Evolutionary conservation across 2,888 invertebrate genomes (phyloP), one percentile per base, ranked within the genome.

Genomic region (Epiblema foenella): DNA sequence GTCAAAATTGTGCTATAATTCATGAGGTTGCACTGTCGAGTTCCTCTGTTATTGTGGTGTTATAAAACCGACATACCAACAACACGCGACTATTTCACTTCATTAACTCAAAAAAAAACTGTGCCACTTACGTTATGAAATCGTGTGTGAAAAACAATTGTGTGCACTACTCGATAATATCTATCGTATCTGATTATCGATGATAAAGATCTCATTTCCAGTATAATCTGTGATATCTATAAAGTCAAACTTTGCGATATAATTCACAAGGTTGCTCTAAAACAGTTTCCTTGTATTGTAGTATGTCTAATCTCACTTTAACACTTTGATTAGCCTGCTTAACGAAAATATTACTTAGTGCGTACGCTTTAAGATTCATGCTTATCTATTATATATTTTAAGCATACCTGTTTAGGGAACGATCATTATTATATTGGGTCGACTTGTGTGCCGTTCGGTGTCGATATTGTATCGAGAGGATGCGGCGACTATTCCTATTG

Each of bases 231-330:
- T 11, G 52, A 24, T 54, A 54, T 24, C 54, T 29, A 11, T n/a
- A n/a, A n/a, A n/a, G n/a, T 37, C 37, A 39, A 20, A 54, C 39
- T 39, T 51, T 52, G 51, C 29, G 62, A 37, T 33, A 12, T 37
- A 39, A 62, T 58, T 69, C 71, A 74, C 66, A 69, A 74, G 29
- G 52, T 58, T 29, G 12, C n/a, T 51, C 64, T 69, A 69, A 69
- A 64, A 65, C 58, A 58, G 42, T 69, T 59, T 69, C 58, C 52
- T 42, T 60, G 70, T 70, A 70, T 59, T 46, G 51, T 64, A 42
- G 64, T 54, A 17, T 33, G 37, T 51, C 49, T 49, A 33, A 62
- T 49, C 57, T 37, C 9, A 1, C 49, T 59, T 42, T 62, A 49
- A 49, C 54, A 54, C 24, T 9, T 9, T 24, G 24, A 33, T n/a